Conservation (phyloP, 2,113 vertebrate species). For the Ptychochromis oligacanthus region DNA sequence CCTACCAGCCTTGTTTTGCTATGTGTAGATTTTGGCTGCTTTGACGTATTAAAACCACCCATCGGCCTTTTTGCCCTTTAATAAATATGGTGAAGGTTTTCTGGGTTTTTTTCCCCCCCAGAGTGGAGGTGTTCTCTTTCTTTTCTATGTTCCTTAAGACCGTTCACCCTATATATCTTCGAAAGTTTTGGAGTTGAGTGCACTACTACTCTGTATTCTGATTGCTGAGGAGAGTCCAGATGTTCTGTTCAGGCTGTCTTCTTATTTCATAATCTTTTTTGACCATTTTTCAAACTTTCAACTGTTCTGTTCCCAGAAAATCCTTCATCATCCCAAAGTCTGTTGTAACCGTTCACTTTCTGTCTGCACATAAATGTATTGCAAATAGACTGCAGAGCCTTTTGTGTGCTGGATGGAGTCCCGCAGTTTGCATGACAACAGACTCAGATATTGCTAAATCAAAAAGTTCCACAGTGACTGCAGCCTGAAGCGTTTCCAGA, state of each 20-base stretch:
- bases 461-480: not conserved
- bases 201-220: no score
- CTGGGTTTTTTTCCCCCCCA: no score
- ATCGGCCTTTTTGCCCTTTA: no score
- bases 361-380: not conserved
- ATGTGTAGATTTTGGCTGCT: not conserved
- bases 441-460: not conserved
- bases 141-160: no score
- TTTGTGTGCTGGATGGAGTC: not conserved
- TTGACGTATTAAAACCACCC: not conserved
- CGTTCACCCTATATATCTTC: no score
- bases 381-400: not conserved
- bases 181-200: no score
- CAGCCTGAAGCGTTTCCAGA: not conserved
- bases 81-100: no score
- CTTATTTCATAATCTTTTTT: not conserved
- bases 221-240: not conserved
- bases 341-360: not conserved
- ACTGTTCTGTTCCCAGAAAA: not conserved
- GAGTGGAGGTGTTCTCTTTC: no score
- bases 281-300: not conserved
- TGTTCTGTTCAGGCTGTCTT: not conserved
- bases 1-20: accelerated
- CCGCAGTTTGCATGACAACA: not conserved
- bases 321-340: not conserved